phyloP scores from a whole-genome alignment of 2,888 invertebrate species.

The Stenotaenia linearis region DNA sequence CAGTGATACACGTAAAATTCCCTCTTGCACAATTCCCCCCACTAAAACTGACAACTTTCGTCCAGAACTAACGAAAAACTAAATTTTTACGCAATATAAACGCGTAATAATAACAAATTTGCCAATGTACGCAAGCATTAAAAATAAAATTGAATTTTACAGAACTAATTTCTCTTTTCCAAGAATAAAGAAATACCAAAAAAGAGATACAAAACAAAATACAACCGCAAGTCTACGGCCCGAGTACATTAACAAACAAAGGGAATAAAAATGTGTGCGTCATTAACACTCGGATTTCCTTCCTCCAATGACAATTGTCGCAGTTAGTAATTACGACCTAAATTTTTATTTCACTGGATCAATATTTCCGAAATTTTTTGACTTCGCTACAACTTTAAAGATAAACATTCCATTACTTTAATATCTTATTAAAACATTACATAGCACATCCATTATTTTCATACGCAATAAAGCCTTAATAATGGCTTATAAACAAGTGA shows the following conservation, averaged over 20 bases:
- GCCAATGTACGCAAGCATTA: too few species aligned
- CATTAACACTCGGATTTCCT: neutral
- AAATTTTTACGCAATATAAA: too few species aligned
- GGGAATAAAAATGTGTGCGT: neutral
- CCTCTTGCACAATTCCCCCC: too few species aligned
- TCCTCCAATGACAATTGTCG: neutral
- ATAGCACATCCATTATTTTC: neutral
- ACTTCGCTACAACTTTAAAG: neutral
- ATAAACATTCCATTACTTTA: neutral
- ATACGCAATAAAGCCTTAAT: neutral
- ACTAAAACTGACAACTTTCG: too few species aligned
- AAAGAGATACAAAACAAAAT: neutral
- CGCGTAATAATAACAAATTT: too few species aligned
- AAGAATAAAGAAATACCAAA: neutral
- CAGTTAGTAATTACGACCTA: neutral
- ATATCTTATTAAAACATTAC: neutral
- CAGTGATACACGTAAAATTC: too few species aligned
- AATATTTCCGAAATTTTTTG: neutral
- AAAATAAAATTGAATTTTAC: too few species aligned
- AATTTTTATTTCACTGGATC: neutral
- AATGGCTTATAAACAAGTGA: neutral
- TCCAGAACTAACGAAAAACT: too few species aligned
- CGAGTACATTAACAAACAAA: neutral
- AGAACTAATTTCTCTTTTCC: neutral
- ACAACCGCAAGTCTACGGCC: neutral